phyloP scores from a whole-genome alignment of 2,888 invertebrate species.

The Octodonta nipae region DNA sequence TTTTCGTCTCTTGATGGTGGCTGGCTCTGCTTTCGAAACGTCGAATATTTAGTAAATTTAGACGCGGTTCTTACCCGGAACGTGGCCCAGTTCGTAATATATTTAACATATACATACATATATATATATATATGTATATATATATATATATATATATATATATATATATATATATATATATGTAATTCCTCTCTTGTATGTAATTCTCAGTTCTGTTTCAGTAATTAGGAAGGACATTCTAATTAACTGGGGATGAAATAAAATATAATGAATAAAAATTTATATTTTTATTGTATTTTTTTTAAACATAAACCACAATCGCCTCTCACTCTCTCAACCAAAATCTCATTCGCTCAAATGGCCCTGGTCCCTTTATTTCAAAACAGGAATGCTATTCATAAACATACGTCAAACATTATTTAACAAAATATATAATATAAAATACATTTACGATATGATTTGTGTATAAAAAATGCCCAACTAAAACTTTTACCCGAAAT shows the following conservation, averaged over 20 bases:
- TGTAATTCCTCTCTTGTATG: too few species aligned
- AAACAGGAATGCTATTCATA: constrained; percentile 20
- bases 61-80: too few species aligned
- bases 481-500: constrained; percentile 14
- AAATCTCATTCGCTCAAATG: constrained; percentile 28
- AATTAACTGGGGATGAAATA: neutral
- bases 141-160: too few species aligned
- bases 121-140: too few species aligned
- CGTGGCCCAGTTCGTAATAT: too few species aligned
- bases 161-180: too few species aligned
- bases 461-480: constrained; percentile 28
- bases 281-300: constrained; percentile 13
- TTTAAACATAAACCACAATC: constrained; percentile 10
- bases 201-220: too few species aligned
- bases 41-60: too few species aligned
- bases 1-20: too few species aligned
- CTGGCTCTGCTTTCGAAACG: too few species aligned
- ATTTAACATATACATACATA: too few species aligned
- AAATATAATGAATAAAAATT: constrained; percentile 4
- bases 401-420: constrained; percentile 21
- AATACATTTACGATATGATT: constrained; percentile 23
- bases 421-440: constrained; percentile 24
- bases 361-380: constrained; percentile 30
- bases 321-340: too few species aligned
- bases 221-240: neutral